Evolutionary conservation across 2,888 invertebrate genomes (phyloP).

Genomic region (Seira musarum): DNA sequence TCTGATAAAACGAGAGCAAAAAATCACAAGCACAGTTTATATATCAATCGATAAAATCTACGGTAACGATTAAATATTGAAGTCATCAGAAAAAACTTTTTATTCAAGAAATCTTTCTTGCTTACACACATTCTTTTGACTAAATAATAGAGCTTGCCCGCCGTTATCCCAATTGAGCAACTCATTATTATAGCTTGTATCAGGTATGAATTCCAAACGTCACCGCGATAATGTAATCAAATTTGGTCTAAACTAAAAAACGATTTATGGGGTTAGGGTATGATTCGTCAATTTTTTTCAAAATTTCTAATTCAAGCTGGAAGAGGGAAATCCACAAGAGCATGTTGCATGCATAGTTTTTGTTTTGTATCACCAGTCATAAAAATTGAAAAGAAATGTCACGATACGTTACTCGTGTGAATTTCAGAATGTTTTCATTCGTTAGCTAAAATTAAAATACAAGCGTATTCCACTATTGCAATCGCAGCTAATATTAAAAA

Average conservation of each 20-base stretch:
- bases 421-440: too few relatives aligned
- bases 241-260: neutral
- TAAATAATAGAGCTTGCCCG: slow-evolving; percentile 32
- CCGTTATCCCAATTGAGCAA: slow-evolving; percentile 41
- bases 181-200: slow-evolving; percentile 36
- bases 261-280: neutral
- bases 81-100: neutral
- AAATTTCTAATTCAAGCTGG: neutral
- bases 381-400: neutral
- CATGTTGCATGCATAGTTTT: neutral
- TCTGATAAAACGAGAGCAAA: slow-evolving; percentile 16
- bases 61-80: neutral
- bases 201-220: slow-evolving; percentile 33
- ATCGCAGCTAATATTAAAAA: too few relatives aligned
- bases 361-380: neutral
- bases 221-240: neutral
- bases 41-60: too few relatives aligned
- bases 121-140: neutral
- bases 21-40: slow-evolving; percentile 11
- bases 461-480: too few relatives aligned
- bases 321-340: neutral
- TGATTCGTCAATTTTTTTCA: neutral
- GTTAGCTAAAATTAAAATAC: too few relatives aligned
- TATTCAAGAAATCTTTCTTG: neutral
- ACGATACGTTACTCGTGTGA: neutral